A percentile compares a stretch with the other conserved stretches of the same genome.
These are phyloP conservation scores for Piscicola geometra DNA, from an alignment of 2,888 invertebrate genomes.

Conservation along the genomic window DNA sequence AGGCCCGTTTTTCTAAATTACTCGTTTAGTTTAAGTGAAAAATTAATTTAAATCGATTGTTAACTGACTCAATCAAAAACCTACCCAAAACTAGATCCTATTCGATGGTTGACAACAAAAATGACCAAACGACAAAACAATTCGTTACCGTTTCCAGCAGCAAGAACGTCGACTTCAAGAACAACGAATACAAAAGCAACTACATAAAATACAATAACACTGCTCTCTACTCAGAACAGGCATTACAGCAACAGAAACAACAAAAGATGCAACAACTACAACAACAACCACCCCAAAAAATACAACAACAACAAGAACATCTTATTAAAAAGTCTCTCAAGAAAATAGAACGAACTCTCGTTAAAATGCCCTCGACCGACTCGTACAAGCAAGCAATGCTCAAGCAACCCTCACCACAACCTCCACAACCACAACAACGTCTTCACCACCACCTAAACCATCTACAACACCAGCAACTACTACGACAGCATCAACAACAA, in stretches of 20 bases:
- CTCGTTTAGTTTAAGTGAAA: too few relatives aligned
- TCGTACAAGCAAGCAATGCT: not conserved
- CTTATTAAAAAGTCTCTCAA: not conserved
- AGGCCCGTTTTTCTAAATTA: too few relatives aligned
- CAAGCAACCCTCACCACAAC: not conserved
- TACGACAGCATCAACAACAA: not conserved
- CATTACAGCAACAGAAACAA: not conserved
- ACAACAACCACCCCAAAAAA: not conserved
- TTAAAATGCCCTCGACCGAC: not conserved
- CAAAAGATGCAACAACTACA: not conserved
- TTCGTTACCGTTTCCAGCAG: not conserved
- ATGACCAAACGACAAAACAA: not conserved
- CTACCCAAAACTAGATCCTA: too few relatives aligned
- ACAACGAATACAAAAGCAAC: not conserved
- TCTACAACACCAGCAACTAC: not conserved
- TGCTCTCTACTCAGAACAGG: not conserved
- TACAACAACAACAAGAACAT: conserved; percentile 1
- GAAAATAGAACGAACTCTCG: not conserved
- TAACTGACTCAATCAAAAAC: too few relatives aligned
- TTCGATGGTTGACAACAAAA: not conserved
- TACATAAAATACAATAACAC: not conserved
- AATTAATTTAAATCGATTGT: too few relatives aligned
- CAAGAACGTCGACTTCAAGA: not conserved
- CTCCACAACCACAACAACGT: conserved; percentile 14
- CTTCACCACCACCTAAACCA: not conserved